Conservation (phyloP, 2,113 vertebrate genomes). For the Indri indri region DNA sequence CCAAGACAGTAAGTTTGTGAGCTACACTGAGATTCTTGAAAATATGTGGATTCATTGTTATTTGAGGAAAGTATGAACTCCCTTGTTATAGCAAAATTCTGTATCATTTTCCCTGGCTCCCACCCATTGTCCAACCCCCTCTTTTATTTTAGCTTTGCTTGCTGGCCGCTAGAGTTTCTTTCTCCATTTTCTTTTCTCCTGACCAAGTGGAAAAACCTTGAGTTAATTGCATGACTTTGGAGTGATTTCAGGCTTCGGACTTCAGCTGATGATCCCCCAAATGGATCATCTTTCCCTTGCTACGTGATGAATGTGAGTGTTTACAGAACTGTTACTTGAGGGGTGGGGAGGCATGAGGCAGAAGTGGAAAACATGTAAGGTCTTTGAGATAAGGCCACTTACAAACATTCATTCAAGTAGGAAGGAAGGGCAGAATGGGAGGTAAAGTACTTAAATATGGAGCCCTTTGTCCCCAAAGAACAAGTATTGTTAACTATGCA, state of each 20-base stretch:
- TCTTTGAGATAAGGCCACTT: not conserved
- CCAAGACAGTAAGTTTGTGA: not conserved
- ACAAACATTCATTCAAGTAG: no score
- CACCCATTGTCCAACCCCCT: not conserved
- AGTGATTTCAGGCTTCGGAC: conserved; percentile 23
- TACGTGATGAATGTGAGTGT: not conserved
- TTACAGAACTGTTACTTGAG: not conserved
- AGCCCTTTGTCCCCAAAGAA: not conserved
- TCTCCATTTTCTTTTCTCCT: not conserved
- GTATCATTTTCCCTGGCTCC: not conserved
- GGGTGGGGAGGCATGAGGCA: not conserved
- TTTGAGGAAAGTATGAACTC: not conserved
- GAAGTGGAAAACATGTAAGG: not conserved
- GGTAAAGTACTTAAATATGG: not conserved
- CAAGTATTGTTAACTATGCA: not conserved
- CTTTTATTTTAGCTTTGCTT: conserved; percentile 11
- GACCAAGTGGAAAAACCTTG: not conserved
- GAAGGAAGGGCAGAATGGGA: not conserved
- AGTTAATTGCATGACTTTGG: conserved; percentile 11
- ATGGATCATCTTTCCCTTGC: not conserved
- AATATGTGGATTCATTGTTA: not conserved
- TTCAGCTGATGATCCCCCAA: not conserved
- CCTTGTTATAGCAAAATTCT: not conserved
- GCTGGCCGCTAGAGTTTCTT: not conserved
- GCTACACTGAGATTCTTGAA: not conserved